These are phyloP conservation scores for Plecturocebus donacophilus DNA, from an alignment of 2,113 vertebrate genomes.

Conservation along the genomic window DNA sequence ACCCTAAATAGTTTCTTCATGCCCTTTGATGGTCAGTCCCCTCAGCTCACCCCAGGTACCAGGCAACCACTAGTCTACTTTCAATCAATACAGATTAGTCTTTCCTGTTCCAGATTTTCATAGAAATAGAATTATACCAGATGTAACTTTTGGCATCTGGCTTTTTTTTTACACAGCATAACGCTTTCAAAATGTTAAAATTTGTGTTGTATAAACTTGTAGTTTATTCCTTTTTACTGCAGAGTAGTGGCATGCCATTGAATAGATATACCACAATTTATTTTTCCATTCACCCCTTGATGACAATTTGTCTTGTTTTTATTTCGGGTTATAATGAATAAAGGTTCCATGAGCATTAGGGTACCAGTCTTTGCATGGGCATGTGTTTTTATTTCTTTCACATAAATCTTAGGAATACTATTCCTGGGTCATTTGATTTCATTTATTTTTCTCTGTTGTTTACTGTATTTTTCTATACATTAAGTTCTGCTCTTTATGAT, in stretches of 20 bases:
- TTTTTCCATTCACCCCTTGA: background rate
- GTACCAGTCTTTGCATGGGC: background rate
- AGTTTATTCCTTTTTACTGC: background rate
- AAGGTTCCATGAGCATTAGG: background rate
- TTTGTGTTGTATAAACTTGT: background rate
- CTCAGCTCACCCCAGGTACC: background rate
- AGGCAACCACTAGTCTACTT: background rate
- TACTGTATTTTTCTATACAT: background rate
- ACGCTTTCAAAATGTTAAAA: background rate
- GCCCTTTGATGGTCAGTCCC: background rate
- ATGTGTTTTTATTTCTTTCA: background rate
- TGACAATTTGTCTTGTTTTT: background rate
- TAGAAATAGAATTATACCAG: background rate
- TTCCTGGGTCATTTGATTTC: background rate
- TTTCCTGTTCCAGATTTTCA: background rate
- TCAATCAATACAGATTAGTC: background rate
- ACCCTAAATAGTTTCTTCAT: background rate
- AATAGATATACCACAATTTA: background rate
- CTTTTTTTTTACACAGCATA: background rate
- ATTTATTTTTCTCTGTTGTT: background rate
- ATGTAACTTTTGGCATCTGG: background rate
- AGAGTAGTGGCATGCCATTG: background rate
- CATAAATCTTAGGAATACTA: background rate
- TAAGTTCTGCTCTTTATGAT: constrained; percentile 11
- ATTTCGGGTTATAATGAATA: background rate